Evolutionary conservation across 2,113 vertebrate species (phyloP).

Genomic region (Callocephalon fimbriatum): DNA sequence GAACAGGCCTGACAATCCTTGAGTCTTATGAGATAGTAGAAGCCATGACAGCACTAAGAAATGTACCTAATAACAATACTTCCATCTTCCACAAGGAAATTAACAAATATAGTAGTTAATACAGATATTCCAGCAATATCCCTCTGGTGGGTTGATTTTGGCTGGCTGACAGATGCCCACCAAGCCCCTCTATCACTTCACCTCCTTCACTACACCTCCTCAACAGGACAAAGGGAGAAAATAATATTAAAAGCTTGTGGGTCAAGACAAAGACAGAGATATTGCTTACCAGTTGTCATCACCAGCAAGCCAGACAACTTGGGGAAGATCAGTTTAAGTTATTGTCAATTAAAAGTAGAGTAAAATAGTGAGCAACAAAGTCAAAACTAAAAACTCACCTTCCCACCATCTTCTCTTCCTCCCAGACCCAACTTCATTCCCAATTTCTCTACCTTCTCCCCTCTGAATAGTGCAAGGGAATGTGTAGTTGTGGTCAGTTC

Average conservation of each 20-base stretch:
- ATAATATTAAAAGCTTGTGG: neutral
- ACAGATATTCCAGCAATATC: neutral
- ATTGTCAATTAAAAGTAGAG: neutral
- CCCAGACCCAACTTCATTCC: neutral
- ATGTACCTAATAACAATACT: neutral
- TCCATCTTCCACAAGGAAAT: neutral
- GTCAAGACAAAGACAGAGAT: neutral
- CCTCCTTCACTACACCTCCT: neutral
- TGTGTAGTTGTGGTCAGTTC: neutral
- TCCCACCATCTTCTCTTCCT: neutral
- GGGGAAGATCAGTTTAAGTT: neutral
- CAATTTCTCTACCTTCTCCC: fast-evolving
- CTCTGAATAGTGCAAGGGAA: neutral
- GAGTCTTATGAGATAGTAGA: neutral
- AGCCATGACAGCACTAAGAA: neutral
- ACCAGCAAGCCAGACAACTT: neutral
- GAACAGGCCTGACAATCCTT: neutral
- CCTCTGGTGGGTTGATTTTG: neutral
- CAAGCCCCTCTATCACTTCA: neutral
- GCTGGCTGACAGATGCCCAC: fast-evolving
- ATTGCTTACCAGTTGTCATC: neutral
- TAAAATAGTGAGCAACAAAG: neutral
- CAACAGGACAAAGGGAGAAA: neutral
- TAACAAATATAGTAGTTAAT: neutral
- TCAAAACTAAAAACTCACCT: neutral